These are phyloP conservation scores for Tetragnatha montana DNA, from an alignment of 2,888 invertebrate species.

Conservation along the genomic window DNA sequence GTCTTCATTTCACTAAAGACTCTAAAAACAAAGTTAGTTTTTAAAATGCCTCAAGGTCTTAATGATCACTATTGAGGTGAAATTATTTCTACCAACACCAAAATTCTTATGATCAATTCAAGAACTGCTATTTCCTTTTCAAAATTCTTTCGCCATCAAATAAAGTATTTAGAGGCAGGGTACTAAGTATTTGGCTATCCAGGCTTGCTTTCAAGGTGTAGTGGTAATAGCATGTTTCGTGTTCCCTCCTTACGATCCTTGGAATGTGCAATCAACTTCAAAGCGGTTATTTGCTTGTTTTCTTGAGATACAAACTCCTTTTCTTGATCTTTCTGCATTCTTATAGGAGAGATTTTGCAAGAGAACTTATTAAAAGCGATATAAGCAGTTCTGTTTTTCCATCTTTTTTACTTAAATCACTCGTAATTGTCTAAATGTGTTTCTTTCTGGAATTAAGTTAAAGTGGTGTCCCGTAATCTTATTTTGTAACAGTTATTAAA, in stretches of 20 bases:
- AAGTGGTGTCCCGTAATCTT: too few species aligned
- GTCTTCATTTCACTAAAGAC: too few species aligned
- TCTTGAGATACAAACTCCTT: neutral
- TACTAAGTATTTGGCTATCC: neutral
- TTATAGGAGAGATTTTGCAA: neutral
- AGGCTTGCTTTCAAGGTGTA: neutral
- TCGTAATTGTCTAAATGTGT: too few species aligned
- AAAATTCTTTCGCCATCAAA: neutral
- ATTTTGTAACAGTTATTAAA: too few species aligned
- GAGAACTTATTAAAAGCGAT: neutral
- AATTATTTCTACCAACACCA: neutral
- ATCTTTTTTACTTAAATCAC: too few species aligned
- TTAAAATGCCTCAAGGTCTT: too few species aligned
- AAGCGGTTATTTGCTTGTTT: neutral
- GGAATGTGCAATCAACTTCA: neutral
- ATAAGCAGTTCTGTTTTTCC: too few species aligned
- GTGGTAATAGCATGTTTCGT: neutral
- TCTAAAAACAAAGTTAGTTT: too few species aligned
- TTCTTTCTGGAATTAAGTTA: too few species aligned
- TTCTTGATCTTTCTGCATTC: neutral
- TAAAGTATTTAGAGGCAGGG: neutral
- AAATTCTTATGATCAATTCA: neutral
- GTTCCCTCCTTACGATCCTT: neutral
- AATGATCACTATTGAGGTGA: neutral
- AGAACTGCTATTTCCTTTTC: neutral